Evolutionary conservation across 2,888 invertebrate species (phyloP).

Genomic region (Luperina nickerlii): DNA sequence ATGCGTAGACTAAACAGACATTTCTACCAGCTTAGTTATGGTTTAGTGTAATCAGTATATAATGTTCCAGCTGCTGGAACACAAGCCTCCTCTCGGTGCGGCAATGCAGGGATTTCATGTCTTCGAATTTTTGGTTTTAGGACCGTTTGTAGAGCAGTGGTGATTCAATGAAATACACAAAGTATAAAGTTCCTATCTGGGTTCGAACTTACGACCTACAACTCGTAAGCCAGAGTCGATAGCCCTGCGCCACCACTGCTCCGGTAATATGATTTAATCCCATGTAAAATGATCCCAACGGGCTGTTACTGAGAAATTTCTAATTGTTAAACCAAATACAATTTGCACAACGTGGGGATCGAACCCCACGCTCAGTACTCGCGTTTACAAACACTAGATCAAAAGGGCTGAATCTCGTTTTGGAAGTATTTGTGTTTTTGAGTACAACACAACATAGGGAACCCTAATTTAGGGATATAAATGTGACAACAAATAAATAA

Average conservation of each 20-base stretch:
- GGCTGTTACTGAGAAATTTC: not conserved
- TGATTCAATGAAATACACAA: not conserved
- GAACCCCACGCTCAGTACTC: no score
- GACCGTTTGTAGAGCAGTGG: no score
- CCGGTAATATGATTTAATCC: not conserved
- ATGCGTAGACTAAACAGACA: not conserved
- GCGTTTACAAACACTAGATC: no score
- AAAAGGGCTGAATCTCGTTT: not conserved
- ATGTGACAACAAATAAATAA: slow-evolving; percentile 24
- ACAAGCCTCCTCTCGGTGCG: not conserved
- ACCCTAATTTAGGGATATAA: not conserved
- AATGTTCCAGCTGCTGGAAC: not conserved
- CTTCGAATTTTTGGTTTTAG: no score
- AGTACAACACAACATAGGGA: not conserved
- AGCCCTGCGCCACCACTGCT: not conserved
- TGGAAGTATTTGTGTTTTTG: not conserved
- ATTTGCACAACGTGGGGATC: not conserved
- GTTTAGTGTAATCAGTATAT: not conserved
- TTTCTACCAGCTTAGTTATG: not conserved
- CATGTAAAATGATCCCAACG: not conserved
- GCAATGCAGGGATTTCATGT: not conserved
- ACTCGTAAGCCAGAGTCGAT: not conserved
- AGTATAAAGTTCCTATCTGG: not conserved
- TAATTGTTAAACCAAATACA: not conserved
- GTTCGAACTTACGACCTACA: not conserved